Evolutionary conservation across 2,888 invertebrate species (phyloP).

Genomic region (Thecocarcelia acutangulata): DNA sequence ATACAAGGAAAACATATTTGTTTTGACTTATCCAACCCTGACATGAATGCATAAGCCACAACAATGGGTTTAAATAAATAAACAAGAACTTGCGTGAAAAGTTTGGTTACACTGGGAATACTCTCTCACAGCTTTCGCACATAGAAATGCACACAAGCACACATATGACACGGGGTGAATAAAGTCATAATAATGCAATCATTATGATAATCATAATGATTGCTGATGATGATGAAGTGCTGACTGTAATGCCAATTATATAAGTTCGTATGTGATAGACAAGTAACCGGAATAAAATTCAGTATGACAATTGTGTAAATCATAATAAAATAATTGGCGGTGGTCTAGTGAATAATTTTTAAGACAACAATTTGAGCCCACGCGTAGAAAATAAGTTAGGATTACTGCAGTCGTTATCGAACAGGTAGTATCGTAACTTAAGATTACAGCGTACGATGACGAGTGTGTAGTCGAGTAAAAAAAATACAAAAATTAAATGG

Average conservation of each 20-base stretch:
- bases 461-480: too few species aligned
- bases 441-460: too few species aligned
- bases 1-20: too few species aligned
- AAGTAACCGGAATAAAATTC: neutral
- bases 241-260: neutral
- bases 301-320: neutral
- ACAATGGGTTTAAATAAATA: constrained; percentile 31
- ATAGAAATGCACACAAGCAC: neutral
- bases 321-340: constrained; percentile 8
- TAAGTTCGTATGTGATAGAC: neutral
- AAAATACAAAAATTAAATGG: too few species aligned
- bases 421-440: too few species aligned
- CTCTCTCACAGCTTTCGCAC: neutral
- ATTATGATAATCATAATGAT: constrained; percentile 8
- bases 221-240: neutral
- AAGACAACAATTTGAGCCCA: neutral
- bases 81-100: constrained; percentile 28
- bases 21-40: neutral
- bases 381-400: too few species aligned
- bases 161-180: constrained; percentile 17
- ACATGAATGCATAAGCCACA: neutral
- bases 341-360: constrained; percentile 30
- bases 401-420: too few species aligned
- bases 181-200: constrained; percentile 30
- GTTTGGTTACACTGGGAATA: neutral